phyloP scores from a whole-genome alignment of 1,140 invertebrate species.

The Bombus difficillimus region DNA sequence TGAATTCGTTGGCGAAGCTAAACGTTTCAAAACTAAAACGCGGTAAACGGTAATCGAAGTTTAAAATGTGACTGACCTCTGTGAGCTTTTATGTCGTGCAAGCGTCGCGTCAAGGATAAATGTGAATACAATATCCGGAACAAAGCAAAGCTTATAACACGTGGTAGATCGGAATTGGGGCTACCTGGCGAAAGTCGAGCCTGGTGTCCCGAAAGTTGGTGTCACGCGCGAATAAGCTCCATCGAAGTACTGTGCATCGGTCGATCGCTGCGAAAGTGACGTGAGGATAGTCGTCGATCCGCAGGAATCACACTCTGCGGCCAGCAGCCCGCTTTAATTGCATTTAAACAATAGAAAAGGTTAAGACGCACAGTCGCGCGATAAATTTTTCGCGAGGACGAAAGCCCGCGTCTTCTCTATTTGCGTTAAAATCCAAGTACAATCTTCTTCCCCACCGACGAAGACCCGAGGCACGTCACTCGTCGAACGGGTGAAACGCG shows the following conservation, averaged over 20 bases:
- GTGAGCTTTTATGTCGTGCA: constrained; percentile 34
- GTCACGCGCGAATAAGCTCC: constrained; percentile 63
- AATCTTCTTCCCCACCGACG: constrained; percentile 45
- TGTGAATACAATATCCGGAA: constrained; percentile 1
- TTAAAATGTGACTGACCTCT: constrained; percentile 56
- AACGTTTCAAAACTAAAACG: constrained; percentile 16
- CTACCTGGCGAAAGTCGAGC: constrained; percentile 58
- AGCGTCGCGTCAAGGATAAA: constrained; percentile 52
- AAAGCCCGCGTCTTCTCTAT: constrained; percentile 37
- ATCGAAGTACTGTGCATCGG: constrained; percentile 48
- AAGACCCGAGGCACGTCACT: constrained; percentile 55
- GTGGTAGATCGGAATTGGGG: constrained; percentile 21
- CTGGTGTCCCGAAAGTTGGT: constrained; percentile 54
- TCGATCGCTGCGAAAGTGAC: constrained; percentile 34
- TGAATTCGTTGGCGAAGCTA: background rate
- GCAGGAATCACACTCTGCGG: constrained; percentile 28
- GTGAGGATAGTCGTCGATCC: constrained; percentile 32
- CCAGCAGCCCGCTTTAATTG: constrained; percentile 38
- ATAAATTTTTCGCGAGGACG: constrained; percentile 21
- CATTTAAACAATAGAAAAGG: constrained; percentile 40
- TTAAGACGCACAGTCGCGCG: constrained; percentile 31
- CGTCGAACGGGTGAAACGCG: constrained; percentile 48
- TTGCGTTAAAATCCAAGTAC: constrained; percentile 31
- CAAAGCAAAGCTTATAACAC: constrained; percentile 14
- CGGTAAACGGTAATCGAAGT: constrained; percentile 47